Base-by-base conservation (phyloP, 2,797 vertebrate species). In the Lacerta bilineata region DNA sequence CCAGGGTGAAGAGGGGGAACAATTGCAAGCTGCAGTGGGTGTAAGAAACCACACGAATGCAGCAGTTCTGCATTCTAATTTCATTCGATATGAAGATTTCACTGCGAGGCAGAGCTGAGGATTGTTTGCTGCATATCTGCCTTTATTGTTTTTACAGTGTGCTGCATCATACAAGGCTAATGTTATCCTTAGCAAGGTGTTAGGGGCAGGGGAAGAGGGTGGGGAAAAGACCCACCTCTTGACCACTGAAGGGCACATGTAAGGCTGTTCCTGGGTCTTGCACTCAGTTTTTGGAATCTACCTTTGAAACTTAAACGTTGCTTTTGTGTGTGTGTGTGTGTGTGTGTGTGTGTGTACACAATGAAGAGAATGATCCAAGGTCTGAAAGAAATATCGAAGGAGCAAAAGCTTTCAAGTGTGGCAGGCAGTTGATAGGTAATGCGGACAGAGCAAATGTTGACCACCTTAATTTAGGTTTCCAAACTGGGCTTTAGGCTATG, bases 1-100 rank as follows among this genome's bases (percentile, higher is more conserved):
- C 77, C 72, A 85, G 88, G 25, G 83, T 89, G 69, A 80, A 80
- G 83, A 85, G 59, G 50, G 59, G 83, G 78, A 85, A 85, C 83
- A 81, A 85, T 76, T 83, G 75, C 55, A 81, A 80, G 78, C 71
- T 85, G 55, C 72, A 85, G 59, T 71, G 64, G 77, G 71, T 55
- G 36, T 39, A 75, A 85, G 69, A 85, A 76, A 68, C 25, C 81
- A 80, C 68, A 76, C 8, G 66, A 41, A 75, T 41, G 43, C 36
- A 64, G 50, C 41, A 76, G 41, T n/a, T 81, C 83, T 29, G 23
- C 17, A 50, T 81, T 64, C 18, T 81, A 39, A 81, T 75, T 76
- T 81, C 78, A 76, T 81, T 50, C 33, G 59, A 29, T 85, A 64
- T 29, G 46, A 74, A 75, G 25, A 85, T 66, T 25, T 41, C 46